These are phyloP conservation scores for Rhinolophus ferrumequinum DNA, from an alignment of 2,113 vertebrate genomes.

Conservation along the genomic window DNA sequence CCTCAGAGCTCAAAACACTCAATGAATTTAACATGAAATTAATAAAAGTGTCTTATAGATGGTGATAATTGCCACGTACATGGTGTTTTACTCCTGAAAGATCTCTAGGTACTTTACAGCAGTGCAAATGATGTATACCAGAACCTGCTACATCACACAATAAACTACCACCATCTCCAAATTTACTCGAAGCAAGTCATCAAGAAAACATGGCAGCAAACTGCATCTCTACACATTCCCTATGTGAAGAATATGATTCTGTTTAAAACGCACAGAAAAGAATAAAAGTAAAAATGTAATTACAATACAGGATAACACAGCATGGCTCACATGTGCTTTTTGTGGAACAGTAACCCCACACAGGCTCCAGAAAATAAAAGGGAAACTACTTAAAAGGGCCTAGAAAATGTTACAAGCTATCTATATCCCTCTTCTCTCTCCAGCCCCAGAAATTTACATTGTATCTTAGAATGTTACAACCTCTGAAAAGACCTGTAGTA, in stretches of 20 bases:
- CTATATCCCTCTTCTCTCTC: background rate
- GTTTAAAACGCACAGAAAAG: constrained; percentile 16
- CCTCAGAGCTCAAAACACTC: constrained; percentile 78
- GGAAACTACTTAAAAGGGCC: background rate
- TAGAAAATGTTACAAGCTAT: background rate
- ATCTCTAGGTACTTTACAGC: constrained; percentile 73
- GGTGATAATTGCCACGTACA: constrained; percentile 78
- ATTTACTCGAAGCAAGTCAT: constrained; percentile 46
- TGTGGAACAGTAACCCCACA: background rate
- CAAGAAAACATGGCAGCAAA: constrained; percentile 57
- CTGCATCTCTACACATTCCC: background rate
- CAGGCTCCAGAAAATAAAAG: background rate
- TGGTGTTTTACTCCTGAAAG: constrained; percentile 77
- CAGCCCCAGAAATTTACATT: background rate
- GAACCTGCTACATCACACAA: constrained; percentile 34
- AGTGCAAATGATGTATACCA: constrained; percentile 46
- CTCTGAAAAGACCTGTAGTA: constrained; percentile 7
- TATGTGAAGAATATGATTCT: background rate
- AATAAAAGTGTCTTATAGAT: constrained; percentile 80
- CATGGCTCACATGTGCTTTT: background rate
- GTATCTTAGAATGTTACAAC: background rate
- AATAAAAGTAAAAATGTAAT: background rate
- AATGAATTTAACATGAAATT: constrained; percentile 81
- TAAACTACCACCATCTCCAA: constrained; percentile 26
- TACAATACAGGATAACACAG: background rate